These are phyloP conservation scores for Luperina testacea DNA, from an alignment of 2,888 invertebrate genomes.

Conservation along the genomic window DNA sequence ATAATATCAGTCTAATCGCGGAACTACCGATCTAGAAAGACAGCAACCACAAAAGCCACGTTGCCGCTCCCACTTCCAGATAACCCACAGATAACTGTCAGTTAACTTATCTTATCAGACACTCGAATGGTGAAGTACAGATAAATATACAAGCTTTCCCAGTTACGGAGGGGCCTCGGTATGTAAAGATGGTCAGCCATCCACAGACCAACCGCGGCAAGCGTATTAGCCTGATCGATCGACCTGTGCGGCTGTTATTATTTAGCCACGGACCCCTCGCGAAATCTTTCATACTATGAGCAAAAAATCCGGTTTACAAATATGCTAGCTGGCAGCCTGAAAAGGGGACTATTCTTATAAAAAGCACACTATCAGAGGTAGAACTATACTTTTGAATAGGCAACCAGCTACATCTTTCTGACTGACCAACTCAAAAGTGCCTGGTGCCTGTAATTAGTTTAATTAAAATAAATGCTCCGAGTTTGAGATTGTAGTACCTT, in stretches of 20 bases:
- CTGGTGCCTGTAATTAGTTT: background rate
- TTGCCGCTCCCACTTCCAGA: background rate
- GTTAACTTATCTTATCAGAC: constrained; percentile 7
- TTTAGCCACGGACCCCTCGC: no score
- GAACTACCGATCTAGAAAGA: background rate
- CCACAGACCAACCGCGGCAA: no score
- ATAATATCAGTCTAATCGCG: background rate
- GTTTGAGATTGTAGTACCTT: constrained; percentile 77
- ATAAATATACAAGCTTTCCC: background rate
- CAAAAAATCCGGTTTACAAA: background rate
- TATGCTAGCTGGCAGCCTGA: background rate
- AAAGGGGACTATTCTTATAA: background rate
- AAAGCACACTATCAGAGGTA: background rate
- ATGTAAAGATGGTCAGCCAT: no score
- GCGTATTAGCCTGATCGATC: no score
- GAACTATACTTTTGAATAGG: background rate
- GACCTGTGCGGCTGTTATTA: no score
- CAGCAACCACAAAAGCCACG: background rate
- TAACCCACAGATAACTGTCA: background rate
- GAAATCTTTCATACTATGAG: no score
- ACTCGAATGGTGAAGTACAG: background rate
- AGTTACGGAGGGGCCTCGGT: no score
- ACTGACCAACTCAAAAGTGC: background rate
- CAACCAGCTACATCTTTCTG: background rate
- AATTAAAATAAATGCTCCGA: background rate